A percentile compares a stretch with the other conserved stretches of the same genome.
Evolutionary conservation across 1,140 invertebrate genomes (phyloP).

Genomic region (Diploscapter pachys): DNA sequence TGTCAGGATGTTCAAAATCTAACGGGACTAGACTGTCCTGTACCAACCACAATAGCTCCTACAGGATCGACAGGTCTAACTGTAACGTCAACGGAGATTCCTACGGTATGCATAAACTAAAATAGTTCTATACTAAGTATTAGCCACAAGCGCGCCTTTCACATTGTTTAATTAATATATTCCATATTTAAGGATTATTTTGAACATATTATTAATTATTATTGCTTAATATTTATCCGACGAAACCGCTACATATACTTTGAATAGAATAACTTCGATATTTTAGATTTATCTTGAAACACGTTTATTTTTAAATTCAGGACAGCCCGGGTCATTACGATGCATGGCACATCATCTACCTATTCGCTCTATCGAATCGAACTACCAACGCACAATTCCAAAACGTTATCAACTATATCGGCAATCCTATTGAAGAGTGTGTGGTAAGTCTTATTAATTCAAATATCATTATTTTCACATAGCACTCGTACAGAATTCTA

Average conservation of each 20-base stretch:
- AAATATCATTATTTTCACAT: not conserved
- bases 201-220: not conserved
- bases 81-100: not conserved
- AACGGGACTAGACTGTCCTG: not conserved
- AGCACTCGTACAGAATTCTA: no score
- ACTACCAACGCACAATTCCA: conserved; percentile 16
- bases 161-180: not conserved
- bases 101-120: no score
- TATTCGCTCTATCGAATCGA: conserved; percentile 23
- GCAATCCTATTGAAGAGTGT: conserved; percentile 19
- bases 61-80: conserved; percentile 19
- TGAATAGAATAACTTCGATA: not conserved
- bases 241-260: not conserved
- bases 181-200: not conserved
- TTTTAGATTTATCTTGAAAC: not conserved
- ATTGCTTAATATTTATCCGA: not conserved
- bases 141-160: not conserved
- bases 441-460: conserved; percentile 1
- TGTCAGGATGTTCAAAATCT: conserved; percentile 14
- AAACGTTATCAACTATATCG: conserved; percentile 13
- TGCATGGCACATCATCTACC: conserved; percentile 25
- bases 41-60: not conserved
- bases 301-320: not conserved
- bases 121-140: no score
- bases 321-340: not conserved